These are phyloP conservation scores for Tinea pellionella DNA, from an alignment of 2,888 invertebrate species.

Conservation along the genomic window DNA sequence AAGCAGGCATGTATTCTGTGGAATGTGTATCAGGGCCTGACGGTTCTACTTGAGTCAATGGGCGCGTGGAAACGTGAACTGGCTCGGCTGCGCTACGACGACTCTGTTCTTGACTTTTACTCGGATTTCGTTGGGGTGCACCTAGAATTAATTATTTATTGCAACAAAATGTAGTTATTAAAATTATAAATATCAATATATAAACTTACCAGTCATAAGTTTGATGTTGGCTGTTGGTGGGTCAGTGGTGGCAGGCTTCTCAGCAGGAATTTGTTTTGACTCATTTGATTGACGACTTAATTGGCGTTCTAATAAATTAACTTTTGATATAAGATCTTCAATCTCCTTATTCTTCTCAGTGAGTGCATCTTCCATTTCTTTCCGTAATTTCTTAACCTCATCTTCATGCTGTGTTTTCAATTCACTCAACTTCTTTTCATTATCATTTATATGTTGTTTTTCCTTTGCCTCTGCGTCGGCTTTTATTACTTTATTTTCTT, in stretches of 20 bases:
- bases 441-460: conserved; percentile 53
- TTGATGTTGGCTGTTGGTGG: conserved; percentile 91
- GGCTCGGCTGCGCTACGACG: conserved; percentile 85
- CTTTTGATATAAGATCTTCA: conserved; percentile 78
- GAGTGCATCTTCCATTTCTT: conserved; percentile 75
- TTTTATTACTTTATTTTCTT: conserved; percentile 72
- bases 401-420: conserved; percentile 75
- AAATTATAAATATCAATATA: no score
- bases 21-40: conserved; percentile 74
- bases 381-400: conserved; percentile 75
- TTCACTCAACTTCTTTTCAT: conserved; percentile 36
- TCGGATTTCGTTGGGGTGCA: conserved; percentile 62
- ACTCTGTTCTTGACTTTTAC: no score
- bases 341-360: conserved; percentile 73
- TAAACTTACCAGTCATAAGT: conserved; percentile 84
- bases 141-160: not conserved
- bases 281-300: conserved; percentile 73
- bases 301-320: conserved; percentile 76
- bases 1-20: conserved; percentile 88
- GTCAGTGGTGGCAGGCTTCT: conserved; percentile 63
- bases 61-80: conserved; percentile 89
- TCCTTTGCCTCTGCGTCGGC: conserved; percentile 67
- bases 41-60: conserved; percentile 79
- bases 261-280: conserved; percentile 34
- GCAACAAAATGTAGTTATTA: no score